Evolutionary conservation across 2,797 vertebrate genomes (phyloP).

Genomic region (Catamblyrhynchus diadema): DNA sequence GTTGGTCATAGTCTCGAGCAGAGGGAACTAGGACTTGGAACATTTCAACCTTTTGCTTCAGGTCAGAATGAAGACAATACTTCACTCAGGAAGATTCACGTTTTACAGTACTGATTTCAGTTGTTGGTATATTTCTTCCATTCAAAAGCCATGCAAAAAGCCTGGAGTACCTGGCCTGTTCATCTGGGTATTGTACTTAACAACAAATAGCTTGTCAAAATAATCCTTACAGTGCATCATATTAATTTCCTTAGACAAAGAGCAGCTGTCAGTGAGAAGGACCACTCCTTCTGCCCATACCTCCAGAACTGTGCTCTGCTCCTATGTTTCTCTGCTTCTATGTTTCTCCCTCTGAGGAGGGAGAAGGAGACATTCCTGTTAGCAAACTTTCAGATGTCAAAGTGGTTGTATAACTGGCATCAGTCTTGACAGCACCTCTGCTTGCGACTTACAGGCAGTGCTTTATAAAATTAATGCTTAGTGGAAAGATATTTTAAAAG

Average conservation of each 20-base stretch:
- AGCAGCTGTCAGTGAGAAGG: not conserved
- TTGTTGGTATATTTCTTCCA: not conserved
- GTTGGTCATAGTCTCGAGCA: rapidly evolving
- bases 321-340: no score
- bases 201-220: not conserved
- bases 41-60: not conserved
- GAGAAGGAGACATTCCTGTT: not conserved
- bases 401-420: not conserved
- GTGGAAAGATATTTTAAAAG: not conserved
- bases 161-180: not conserved
- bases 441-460: not conserved
- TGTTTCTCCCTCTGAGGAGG: not conserved
- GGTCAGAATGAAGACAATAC: not conserved
- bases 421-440: not conserved
- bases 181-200: not conserved
- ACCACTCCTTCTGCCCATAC: not conserved
- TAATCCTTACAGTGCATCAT: not conserved
- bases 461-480: not conserved
- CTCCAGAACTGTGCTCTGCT: not conserved
- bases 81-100: not conserved
- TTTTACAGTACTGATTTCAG: not conserved
- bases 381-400: not conserved
- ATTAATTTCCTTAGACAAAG: not conserved
- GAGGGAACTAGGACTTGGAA: not conserved
- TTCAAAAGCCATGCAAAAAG: not conserved